Conservation (phyloP, 1,140 invertebrate genomes). For the Drosophila baimaii region DNA sequence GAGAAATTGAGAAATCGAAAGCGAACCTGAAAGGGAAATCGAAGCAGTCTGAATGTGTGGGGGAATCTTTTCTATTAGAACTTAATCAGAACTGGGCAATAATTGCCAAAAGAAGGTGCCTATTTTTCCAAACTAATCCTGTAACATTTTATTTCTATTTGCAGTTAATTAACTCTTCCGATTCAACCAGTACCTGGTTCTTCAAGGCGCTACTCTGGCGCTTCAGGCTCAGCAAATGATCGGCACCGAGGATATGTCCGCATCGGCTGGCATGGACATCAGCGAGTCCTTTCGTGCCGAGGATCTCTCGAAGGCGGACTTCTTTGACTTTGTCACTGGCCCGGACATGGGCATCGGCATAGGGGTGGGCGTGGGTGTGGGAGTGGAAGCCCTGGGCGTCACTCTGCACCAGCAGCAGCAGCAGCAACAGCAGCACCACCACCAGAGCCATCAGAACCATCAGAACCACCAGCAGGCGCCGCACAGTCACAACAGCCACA, state of each 20-base stretch:
- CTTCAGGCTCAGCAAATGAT: constrained; percentile 79
- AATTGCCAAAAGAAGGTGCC: too few species aligned
- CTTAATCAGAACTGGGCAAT: too few species aligned
- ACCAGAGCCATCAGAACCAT: constrained; percentile 42
- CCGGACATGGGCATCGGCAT: constrained; percentile 86
- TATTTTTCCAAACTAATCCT: background rate
- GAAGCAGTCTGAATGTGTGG: background rate
- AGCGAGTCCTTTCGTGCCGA: constrained; percentile 91
- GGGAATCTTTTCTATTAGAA: background rate
- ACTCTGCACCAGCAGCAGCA: constrained; percentile 54
- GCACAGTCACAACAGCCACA: constrained; percentile 60
- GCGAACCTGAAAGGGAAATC: constrained; percentile 19
- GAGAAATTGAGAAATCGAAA: constrained; percentile 45
- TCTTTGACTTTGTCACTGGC: constrained; percentile 94
- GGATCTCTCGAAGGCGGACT: constrained; percentile 91
- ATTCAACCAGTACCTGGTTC: constrained; percentile 12
- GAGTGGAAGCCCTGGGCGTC: constrained; percentile 38
- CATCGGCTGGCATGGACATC: constrained; percentile 88
- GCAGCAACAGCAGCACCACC: constrained; percentile 40
- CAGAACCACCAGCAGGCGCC: constrained; percentile 52
- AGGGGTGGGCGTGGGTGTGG: constrained; percentile 72
- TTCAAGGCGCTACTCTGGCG: constrained; percentile 58
- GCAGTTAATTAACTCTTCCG: constrained; percentile 2
- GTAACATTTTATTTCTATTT: background rate
- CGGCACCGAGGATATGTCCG: constrained; percentile 83